Evolutionary conservation across 2,797 vertebrate species (phyloP).

Genomic region (Varecia variegata): DNA sequence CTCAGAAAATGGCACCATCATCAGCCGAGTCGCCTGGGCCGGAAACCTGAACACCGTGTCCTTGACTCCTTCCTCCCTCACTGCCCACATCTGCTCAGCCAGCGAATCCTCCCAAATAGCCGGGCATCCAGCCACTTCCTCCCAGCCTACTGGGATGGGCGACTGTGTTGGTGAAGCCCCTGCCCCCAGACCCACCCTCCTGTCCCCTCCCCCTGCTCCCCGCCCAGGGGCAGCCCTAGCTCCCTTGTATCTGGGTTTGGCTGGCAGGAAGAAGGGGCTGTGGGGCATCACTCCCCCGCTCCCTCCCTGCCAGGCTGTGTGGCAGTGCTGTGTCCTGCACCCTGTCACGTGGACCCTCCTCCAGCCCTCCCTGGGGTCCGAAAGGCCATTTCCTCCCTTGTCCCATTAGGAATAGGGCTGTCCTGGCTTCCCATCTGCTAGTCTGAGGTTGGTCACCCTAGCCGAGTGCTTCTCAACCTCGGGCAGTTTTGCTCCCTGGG

Average conservation of each 20-base stretch:
- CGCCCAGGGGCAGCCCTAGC: neutral
- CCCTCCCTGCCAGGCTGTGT: neutral
- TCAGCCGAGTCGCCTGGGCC: neutral
- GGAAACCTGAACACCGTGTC: neutral
- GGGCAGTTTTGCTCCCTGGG: neutral
- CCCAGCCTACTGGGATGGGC: neutral
- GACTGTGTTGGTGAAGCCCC: neutral
- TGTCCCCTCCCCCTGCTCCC: too few species aligned
- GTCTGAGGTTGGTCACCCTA: neutral
- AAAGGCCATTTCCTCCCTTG: neutral
- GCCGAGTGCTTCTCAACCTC: neutral
- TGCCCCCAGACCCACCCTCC: neutral
- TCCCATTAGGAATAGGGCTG: neutral
- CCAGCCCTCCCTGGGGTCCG: neutral
- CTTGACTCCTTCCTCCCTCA: too few species aligned
- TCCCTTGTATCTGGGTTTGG: neutral
- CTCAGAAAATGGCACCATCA: neutral
- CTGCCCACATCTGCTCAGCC: neutral
- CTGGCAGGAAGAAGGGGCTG: neutral
- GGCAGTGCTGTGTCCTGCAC: neutral
- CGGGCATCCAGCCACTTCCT: neutral
- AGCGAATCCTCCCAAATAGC: neutral
- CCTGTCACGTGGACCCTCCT: neutral
- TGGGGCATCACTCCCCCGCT: too few species aligned
- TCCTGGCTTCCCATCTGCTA: neutral